Evolutionary conservation across 2,113 vertebrate genomes (phyloP).

Genomic region (Burhinus bistriatus): DNA sequence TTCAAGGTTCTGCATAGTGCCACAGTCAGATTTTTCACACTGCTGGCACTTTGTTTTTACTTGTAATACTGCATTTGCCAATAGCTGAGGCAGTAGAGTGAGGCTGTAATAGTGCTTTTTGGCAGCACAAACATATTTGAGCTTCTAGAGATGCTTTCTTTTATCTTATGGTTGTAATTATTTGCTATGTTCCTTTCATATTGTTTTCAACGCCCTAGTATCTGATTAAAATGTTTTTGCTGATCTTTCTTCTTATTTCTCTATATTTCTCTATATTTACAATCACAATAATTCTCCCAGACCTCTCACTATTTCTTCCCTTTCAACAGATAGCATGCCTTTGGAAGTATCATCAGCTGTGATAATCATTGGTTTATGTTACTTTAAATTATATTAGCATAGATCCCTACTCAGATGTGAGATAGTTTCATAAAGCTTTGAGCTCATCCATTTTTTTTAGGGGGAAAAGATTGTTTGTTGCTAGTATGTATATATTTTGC

Average conservation of each 20-base stretch:
- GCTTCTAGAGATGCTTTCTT: background rate
- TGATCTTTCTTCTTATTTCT: background rate
- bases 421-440: background rate
- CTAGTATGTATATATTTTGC: background rate
- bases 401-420: background rate
- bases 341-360: background rate
- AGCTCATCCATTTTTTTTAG: background rate
- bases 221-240: background rate
- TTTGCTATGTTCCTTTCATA: background rate
- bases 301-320: background rate
- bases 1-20: background rate
- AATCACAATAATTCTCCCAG: background rate
- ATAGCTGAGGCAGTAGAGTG: background rate
- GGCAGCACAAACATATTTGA: background rate
- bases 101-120: background rate
- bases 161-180: background rate
- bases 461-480: background rate
- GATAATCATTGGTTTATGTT: constrained; percentile 3
- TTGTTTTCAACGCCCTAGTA: background rate
- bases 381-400: background rate
- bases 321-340: background rate
- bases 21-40: background rate
- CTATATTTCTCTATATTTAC: background rate
- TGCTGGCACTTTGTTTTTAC: background rate
- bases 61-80: background rate